Evolutionary conservation across 2,888 invertebrate species (phyloP).

Genomic region (Crematogaster levior): DNA sequence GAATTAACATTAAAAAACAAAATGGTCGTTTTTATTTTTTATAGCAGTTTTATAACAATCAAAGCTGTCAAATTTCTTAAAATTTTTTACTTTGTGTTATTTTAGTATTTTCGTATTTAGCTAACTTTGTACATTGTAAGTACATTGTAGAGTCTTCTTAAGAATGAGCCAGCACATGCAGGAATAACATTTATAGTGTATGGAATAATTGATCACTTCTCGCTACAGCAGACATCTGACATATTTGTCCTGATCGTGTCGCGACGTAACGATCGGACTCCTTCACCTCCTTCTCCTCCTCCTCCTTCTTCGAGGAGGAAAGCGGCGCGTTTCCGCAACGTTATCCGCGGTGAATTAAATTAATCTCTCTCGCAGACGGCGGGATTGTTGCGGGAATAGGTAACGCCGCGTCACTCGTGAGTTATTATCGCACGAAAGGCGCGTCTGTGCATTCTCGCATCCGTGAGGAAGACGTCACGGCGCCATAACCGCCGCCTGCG

Average conservation of each 20-base stretch:
- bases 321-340: constrained; percentile 49
- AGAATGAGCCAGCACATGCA: neutral
- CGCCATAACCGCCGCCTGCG: constrained; percentile 68
- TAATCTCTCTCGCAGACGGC: constrained; percentile 67
- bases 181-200: constrained; percentile 10
- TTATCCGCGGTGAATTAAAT: constrained; percentile 69
- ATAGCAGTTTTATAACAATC: no score
- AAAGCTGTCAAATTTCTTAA: neutral
- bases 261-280: constrained; percentile 44
- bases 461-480: constrained; percentile 69
- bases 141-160: no score
- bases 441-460: constrained; percentile 71
- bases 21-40: no score
- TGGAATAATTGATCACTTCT: constrained; percentile 27
- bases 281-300: neutral
- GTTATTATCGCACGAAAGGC: constrained; percentile 75
- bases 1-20: neutral
- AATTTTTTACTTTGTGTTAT: neutral
- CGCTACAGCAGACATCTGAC: constrained; percentile 13
- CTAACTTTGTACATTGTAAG: no score
- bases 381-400: constrained; percentile 70
- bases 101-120: neutral
- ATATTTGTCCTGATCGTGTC: constrained; percentile 39
- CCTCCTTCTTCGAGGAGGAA: constrained; percentile 10
- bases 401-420: constrained; percentile 73